Evolutionary conservation across 92 coral and sea anemone genomes (phyloP), one percentile per base, ranked within the genome.

Genomic region (Epizoanthus stellaris): DNA sequence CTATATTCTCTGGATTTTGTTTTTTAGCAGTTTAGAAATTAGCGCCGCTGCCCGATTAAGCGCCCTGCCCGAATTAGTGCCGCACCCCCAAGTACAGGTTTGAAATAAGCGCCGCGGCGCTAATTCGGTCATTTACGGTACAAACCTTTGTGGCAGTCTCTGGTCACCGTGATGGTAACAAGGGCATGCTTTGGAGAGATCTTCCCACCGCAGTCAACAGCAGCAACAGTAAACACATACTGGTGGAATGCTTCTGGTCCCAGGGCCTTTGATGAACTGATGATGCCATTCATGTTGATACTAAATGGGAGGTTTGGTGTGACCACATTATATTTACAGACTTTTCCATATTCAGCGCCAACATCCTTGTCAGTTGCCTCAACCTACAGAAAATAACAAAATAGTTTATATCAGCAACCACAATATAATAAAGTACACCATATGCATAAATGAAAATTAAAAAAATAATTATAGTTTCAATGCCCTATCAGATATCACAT

Each of bases 171-270:
- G 43, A 96, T 86, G 45, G 90, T 87, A 10, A 97, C 93, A 47
- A 45, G 67, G 14, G 98, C 68, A 57, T 83, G 84, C 9, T 85
- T 86, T 20, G 84, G 19, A 1, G 99, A 97, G 85, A 91, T 82
- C 70, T 85, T 86, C 25, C 98, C 96, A 39, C 95, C 95, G 80
- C 99, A 97, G 74, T 97, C 99, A 20, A 87, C 85, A 4, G 99
- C 99, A 76, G 93, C 83, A 20, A 97, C 94, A 66, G 88, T 85
- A 52, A 97, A 97, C 38, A 87, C 90, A 67, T 92, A 97, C 75
- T 73, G 81, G 20, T 82, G 82, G 5, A 91, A 87, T 56, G 95
- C 85, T 3, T 93, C 95, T 2, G 72, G 84, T 0, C 93, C 95
- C 39, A 97, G 87, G 0, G 99, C 93, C 19, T 75, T 75, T 4